These are phyloP conservation scores for Tribolium castaneum DNA, from an alignment of 1,140 invertebrate genomes.

Conservation along the genomic window DNA sequence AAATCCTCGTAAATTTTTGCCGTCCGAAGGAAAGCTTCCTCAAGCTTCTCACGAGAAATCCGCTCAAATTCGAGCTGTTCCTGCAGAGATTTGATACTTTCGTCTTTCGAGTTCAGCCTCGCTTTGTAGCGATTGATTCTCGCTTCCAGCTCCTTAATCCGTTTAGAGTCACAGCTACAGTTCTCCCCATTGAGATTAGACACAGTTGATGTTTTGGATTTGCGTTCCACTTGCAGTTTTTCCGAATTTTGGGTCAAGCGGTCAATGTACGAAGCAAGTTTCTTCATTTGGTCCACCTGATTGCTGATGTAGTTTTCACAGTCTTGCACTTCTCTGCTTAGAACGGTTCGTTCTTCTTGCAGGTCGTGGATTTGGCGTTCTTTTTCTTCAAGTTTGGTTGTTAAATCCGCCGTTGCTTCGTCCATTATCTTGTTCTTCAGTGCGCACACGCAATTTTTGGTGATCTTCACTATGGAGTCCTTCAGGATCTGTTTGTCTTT, in stretches of 20 bases:
- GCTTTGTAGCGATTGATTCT: neutral
- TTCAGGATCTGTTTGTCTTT: neutral
- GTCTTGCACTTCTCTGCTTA: constrained; percentile 46
- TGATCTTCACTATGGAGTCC: neutral
- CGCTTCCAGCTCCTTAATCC: neutral
- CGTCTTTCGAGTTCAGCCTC: neutral
- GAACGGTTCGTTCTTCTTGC: constrained; percentile 49
- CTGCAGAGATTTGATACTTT: neutral
- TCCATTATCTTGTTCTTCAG: neutral
- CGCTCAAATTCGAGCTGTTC: neutral
- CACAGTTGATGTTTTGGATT: neutral
- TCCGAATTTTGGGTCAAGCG: constrained; percentile 56
- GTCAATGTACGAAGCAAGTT: constrained; percentile 58
- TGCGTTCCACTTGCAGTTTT: constrained; percentile 54
- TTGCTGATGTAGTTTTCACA: constrained; percentile 57
- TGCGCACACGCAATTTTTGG: neutral
- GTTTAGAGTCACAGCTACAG: neutral
- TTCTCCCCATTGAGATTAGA: neutral
- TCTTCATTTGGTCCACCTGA: constrained; percentile 61
- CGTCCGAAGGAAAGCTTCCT: neutral
- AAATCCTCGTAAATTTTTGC: neutral
- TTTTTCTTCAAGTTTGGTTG: constrained; percentile 46
- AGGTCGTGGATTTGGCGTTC: constrained; percentile 50
- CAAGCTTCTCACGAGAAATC: neutral
- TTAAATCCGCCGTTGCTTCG: neutral